Evolutionary conservation across 2,113 vertebrate species (phyloP).

Genomic region (Panurus biarmicus): DNA sequence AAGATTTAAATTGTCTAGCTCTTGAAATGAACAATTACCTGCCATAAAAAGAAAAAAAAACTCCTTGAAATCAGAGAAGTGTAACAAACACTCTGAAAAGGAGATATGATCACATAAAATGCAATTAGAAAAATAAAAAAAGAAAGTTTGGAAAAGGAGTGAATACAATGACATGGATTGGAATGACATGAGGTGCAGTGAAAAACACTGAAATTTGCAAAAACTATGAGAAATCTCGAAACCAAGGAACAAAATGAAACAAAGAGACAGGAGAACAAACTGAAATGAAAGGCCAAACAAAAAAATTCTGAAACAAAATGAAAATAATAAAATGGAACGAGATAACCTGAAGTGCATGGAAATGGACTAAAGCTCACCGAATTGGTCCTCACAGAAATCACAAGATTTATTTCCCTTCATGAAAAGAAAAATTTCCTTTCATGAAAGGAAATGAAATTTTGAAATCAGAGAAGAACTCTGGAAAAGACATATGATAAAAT

Average conservation of each 20-base stretch:
- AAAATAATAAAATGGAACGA: neutral
- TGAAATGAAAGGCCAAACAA: neutral
- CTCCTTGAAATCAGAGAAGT: neutral
- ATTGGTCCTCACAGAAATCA: neutral
- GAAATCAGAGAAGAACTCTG: neutral
- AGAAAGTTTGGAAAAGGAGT: neutral
- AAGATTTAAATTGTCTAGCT: neutral
- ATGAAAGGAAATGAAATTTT: neutral
- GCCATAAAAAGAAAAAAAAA: neutral
- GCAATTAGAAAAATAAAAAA: neutral
- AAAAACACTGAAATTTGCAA: neutral
- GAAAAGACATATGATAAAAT: neutral
- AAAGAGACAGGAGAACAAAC: neutral
- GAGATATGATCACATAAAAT: neutral
- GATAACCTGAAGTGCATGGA: neutral
- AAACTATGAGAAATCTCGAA: neutral
- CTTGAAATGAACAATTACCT: neutral
- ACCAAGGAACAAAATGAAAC: neutral
- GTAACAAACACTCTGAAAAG: neutral
- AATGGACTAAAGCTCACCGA: neutral
- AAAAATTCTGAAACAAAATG: neutral
- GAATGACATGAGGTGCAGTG: neutral
- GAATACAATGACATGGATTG: neutral
- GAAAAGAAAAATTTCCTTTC: neutral
- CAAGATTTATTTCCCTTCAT: neutral